Evolutionary conservation across 92 coral and sea anemone species (phyloP).

Genomic region (Actinostola sp.): DNA sequence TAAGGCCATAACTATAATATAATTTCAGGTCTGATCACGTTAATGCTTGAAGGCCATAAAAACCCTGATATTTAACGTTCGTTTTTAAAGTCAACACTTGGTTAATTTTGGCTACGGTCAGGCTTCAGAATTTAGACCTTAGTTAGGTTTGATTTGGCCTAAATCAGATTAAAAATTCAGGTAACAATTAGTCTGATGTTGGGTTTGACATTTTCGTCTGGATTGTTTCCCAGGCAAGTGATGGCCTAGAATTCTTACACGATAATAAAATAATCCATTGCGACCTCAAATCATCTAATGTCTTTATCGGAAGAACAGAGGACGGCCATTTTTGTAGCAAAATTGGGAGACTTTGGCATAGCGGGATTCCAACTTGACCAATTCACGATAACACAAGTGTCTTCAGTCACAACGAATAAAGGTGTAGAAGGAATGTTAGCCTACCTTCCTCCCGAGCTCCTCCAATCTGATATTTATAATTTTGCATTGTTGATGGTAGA

Average conservation of each 20-base stretch:
- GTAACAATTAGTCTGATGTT: not conserved
- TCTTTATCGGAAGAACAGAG: constrained; percentile 8
- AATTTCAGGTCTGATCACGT: constrained; percentile 5
- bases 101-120: constrained; percentile 4
- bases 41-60: not conserved
- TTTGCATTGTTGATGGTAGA: no score
- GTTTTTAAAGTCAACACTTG: constrained; percentile 10
- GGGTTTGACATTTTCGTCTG: not conserved
- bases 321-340: constrained; percentile 5
- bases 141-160: not conserved
- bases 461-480: no score
- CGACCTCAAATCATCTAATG: constrained; percentile 26
- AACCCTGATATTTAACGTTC: not conserved
- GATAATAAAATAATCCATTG: constrained; percentile 16
- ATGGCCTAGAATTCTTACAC: constrained; percentile 12
- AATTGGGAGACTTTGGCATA: constrained; percentile 29
- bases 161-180: constrained; percentile 6
- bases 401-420: not conserved
- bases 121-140: not conserved
- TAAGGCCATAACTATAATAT: not conserved
- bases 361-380: constrained; percentile 15
- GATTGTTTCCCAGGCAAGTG: constrained; percentile 15
- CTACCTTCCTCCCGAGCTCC: no score
- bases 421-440: constrained; percentile 12
- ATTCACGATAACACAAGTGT: constrained; percentile 10